phyloP scores from a whole-genome alignment of 2,113 vertebrate genomes.

The Gavialis gangeticus region DNA sequence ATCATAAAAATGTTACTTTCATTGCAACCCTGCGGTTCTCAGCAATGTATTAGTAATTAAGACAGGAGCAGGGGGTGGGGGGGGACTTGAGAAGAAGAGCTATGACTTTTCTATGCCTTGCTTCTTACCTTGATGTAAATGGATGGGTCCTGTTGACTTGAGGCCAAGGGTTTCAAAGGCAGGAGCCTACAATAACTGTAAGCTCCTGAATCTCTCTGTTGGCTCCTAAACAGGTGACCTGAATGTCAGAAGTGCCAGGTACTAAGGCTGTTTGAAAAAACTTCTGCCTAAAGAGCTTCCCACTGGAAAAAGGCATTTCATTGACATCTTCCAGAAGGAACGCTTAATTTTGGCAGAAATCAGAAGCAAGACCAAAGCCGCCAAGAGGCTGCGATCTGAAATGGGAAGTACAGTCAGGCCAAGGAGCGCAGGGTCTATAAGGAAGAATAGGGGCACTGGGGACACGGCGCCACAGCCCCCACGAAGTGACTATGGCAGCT shows the following conservation, averaged over 20 bases:
- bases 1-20: constrained; percentile 6
- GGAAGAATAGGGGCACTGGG: background rate
- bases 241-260: background rate
- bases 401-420: background rate
- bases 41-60: background rate
- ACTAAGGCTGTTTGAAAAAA: background rate
- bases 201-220: background rate
- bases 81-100: fast-evolving
- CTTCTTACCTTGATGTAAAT: background rate
- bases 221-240: background rate
- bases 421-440: too few species aligned
- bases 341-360: background rate
- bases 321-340: background rate
- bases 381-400: background rate
- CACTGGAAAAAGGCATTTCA: background rate
- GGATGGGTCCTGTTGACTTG: background rate
- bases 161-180: background rate
- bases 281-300: background rate
- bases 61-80: background rate
- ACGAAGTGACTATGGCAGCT: background rate
- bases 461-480: background rate
- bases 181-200: background rate
- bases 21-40: background rate
- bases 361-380: background rate
- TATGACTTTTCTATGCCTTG: background rate